phyloP scores from a whole-genome alignment of 2,797 vertebrate genomes.

The Podarcis siculus region DNA sequence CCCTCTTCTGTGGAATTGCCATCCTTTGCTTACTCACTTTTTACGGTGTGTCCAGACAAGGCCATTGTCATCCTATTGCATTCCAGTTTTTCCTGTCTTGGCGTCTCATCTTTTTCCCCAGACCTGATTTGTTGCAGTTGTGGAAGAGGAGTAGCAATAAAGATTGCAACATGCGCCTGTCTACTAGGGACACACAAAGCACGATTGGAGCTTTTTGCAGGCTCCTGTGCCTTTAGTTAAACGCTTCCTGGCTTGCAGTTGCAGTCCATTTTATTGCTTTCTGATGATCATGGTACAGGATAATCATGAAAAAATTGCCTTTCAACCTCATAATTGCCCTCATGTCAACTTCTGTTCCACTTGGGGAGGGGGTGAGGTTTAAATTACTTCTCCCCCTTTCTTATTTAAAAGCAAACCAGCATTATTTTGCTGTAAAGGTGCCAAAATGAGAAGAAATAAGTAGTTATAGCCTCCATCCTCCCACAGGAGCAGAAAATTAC shows the following conservation, averaged over 20 bases:
- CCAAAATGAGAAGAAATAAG: not conserved
- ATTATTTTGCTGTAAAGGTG: not conserved
- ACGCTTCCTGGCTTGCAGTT: not conserved
- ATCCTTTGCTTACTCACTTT: not conserved
- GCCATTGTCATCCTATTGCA: not conserved
- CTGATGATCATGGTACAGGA: not conserved
- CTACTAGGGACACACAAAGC: not conserved
- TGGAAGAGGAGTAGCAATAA: not conserved
- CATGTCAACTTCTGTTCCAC: not conserved
- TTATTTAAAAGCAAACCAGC: not conserved
- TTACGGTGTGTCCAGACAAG: not conserved
- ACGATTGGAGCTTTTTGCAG: not conserved
- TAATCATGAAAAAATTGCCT: not conserved
- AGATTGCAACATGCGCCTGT: not conserved
- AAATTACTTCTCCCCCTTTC: not conserved
- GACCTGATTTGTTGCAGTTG: not conserved
- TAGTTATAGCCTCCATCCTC: not conserved
- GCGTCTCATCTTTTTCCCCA: not conserved
- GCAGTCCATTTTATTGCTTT: not conserved
- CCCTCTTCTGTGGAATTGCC: conserved; percentile 4
- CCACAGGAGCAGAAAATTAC: not conserved
- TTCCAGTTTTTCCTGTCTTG: not conserved
- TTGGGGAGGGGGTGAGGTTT: not conserved
- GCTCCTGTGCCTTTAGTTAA: not conserved
- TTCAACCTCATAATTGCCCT: not conserved